Evolutionary conservation across 2,888 invertebrate genomes (phyloP).

Genomic region (Drosophila cyrtoloma): DNA sequence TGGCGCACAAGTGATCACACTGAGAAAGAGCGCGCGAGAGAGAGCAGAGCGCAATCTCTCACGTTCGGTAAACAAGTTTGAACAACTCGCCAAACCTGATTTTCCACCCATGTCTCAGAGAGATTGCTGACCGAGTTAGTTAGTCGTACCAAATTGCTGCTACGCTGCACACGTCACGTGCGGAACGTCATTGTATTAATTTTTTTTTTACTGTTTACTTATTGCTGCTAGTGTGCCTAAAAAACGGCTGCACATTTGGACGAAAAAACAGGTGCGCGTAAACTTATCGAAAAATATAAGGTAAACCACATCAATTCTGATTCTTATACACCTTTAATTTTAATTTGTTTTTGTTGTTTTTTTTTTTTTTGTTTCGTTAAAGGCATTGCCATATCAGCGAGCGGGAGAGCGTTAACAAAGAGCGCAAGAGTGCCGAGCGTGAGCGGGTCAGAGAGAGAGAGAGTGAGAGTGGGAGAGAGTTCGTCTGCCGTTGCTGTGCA

Average conservation of each 20-base stretch:
- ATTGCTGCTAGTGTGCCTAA: constrained; percentile 67
- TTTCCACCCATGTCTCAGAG: constrained; percentile 51
- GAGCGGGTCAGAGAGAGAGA: constrained; percentile 10
- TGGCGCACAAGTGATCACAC: constrained; percentile 25
- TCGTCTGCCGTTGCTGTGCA: constrained; percentile 15
- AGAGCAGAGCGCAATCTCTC: constrained; percentile 39
- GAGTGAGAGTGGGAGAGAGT: background rate
- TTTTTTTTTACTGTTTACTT: constrained; percentile 84
- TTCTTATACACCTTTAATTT: constrained; percentile 18
- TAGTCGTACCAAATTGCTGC: constrained; percentile 55
- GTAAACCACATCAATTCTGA: background rate
- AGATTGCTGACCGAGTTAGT: constrained; percentile 46
- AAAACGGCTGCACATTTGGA: constrained; percentile 69
- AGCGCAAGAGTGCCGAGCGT: constrained; percentile 18
- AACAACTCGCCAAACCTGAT: constrained; percentile 67
- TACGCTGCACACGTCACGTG: constrained; percentile 46
- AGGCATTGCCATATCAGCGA: constrained; percentile 60
- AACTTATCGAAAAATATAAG: constrained; percentile 9
- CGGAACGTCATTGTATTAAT: constrained; percentile 27
- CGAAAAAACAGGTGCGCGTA: constrained; percentile 17
- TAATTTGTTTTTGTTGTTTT: constrained; percentile 9
- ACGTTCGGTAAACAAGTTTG: constrained; percentile 57
- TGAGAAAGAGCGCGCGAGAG: constrained; percentile 13
- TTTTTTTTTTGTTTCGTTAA: constrained; percentile 10
- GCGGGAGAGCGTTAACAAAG: constrained; percentile 33